Percentiles rank a stretch among this genome's conserved stretches.
These are phyloP conservation scores for Mustela nigripes DNA, from an alignment of 2,113 vertebrate species.

Conservation along the genomic window DNA sequence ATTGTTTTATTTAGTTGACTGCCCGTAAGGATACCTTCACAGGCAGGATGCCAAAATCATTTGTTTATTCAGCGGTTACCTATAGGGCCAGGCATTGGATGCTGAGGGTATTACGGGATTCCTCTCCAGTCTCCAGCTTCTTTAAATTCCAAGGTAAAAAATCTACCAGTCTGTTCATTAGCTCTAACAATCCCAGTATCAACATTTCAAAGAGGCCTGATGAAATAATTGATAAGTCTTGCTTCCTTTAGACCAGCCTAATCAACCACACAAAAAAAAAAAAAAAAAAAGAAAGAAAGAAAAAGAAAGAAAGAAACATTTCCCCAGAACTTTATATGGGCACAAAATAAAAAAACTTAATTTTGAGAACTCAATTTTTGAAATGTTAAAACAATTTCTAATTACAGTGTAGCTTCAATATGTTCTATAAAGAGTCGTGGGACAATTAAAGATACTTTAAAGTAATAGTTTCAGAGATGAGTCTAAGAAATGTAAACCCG, in stretches of 20 bases:
- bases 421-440: background rate
- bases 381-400: background rate
- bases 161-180: background rate
- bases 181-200: background rate
- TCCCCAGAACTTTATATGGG: background rate
- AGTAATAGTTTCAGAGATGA: background rate
- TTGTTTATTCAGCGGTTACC: background rate
- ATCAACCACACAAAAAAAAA: background rate
- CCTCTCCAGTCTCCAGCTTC: background rate
- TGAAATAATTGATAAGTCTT: background rate
- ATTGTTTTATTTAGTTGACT: background rate
- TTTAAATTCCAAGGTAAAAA: background rate
- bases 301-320: background rate
- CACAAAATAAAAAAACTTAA: conserved; percentile 5
- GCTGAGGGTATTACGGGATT: background rate
- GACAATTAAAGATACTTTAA: background rate
- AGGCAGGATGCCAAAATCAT: background rate
- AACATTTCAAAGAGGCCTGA: background rate
- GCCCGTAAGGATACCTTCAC: background rate
- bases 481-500: background rate
- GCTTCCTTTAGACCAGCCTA: background rate
- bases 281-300: background rate
- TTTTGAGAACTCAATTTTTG: conserved; percentile 20
- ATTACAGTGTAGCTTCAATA: background rate
- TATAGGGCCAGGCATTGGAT: background rate